Evolutionary conservation across 23 tunicate genomes (phyloP).

Genomic region (Phallusia fumigata): DNA sequence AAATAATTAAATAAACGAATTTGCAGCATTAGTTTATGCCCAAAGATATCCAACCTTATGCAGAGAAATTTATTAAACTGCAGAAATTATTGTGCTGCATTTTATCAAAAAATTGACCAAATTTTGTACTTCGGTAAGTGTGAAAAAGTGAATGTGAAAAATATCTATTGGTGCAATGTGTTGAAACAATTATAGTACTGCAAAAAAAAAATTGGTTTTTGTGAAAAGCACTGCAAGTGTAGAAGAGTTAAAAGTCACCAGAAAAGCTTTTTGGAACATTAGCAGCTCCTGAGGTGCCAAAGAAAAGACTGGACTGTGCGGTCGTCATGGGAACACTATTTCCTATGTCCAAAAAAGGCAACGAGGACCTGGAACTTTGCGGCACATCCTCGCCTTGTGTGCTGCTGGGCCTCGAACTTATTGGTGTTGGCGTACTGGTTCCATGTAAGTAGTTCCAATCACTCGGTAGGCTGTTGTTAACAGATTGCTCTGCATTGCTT

Average conservation of each 20-base stretch:
- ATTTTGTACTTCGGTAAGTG: too few species aligned
- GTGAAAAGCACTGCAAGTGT: background rate
- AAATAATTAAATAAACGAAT: too few species aligned
- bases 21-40: too few species aligned
- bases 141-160: too few species aligned
- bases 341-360: background rate
- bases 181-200: too few species aligned
- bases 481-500: background rate
- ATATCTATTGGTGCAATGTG: too few species aligned
- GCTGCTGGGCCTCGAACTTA: background rate
- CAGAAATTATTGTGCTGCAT: too few species aligned
- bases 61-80: too few species aligned
- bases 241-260: constrained; percentile 6
- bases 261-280: constrained; percentile 4
- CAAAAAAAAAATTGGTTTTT: too few species aligned
- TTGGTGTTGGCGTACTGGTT: background rate
- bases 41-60: too few species aligned
- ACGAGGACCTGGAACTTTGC: background rate
- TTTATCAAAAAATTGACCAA: too few species aligned
- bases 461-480: background rate
- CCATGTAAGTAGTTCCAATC: constrained; percentile 4
- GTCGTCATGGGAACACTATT: background rate
- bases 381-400: background rate
- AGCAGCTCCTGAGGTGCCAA: background rate
- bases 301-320: background rate